Percentiles rank a stretch among this genome's conserved stretches.
Evolutionary conservation across 2,888 invertebrate genomes (phyloP).

Genomic region (Nasonovia ribisnigri): DNA sequence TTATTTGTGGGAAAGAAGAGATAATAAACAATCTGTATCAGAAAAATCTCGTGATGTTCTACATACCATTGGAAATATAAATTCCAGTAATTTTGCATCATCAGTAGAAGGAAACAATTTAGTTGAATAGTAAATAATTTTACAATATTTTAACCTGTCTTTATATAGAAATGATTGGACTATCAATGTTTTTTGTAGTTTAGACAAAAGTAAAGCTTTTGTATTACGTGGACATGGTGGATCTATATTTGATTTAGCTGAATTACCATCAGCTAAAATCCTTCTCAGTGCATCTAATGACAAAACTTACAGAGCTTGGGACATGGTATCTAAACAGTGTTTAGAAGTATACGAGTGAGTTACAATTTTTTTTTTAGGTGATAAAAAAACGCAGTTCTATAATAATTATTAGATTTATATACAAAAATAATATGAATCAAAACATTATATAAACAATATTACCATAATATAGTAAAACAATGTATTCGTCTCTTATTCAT

Average conservation of each 20-base stretch:
- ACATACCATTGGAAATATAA: neutral
- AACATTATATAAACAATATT: neutral
- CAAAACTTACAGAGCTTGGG: conserved; percentile 83
- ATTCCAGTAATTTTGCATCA: neutral
- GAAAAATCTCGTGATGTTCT: neutral
- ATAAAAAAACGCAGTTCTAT: neutral
- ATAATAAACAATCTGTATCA: neutral
- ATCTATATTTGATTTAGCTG: conserved; percentile 78
- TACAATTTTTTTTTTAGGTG: conserved; percentile 61
- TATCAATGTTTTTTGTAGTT: conserved; percentile 22
- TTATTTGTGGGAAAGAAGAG: conserved; percentile 39
- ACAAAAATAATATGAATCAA: neutral
- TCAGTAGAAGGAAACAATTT: neutral
- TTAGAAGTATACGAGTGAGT: conserved; percentile 78
- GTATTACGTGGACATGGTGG: conserved; percentile 78
- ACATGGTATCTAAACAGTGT: conserved; percentile 78
- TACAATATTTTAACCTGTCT: neutral
- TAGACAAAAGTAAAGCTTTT: conserved; percentile 1
- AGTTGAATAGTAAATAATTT: conserved; percentile 40
- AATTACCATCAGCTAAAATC: conserved; percentile 76
- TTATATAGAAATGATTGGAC: neutral
- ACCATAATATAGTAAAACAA: neutral
- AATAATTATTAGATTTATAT: neutral
- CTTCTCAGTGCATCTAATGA: conserved; percentile 82
- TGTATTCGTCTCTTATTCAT: neutral